These are phyloP conservation scores for Leptogaster cylindrica DNA, from an alignment of 2,888 invertebrate species.

Conservation along the genomic window DNA sequence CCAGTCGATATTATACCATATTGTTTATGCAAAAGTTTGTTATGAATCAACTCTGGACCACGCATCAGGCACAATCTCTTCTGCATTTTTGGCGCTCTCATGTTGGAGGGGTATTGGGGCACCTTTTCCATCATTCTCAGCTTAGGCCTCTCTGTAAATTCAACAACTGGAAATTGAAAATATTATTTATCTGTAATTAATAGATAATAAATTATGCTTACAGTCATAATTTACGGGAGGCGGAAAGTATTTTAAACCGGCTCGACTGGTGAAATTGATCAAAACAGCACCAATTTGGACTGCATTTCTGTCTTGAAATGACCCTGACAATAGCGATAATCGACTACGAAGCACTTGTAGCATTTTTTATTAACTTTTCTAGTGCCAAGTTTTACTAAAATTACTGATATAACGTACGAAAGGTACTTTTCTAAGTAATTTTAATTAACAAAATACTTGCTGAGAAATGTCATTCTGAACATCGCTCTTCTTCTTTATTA, in stretches of 20 bases:
- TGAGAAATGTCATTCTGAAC: no score
- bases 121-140: constrained; percentile 75
- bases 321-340: no score
- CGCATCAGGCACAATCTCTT: constrained; percentile 84
- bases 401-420: no score
- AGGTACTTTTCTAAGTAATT: no score
- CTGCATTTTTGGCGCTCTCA: constrained; percentile 83
- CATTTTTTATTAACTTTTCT: no score
- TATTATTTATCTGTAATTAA: background rate
- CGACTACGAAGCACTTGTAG: no score
- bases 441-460: no score
- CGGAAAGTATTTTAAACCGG: constrained; percentile 74
- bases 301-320: no score
- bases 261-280: constrained; percentile 51
- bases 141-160: constrained; percentile 75
- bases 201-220: constrained; percentile 58
- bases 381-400: no score
- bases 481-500: no score
- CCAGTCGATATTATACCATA: constrained; percentile 87
- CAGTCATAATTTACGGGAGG: constrained; percentile 73
- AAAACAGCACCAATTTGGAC: no score
- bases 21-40: constrained; percentile 84
- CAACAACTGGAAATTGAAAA: constrained; percentile 66
- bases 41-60: constrained; percentile 89
- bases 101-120: constrained; percentile 70